Evolutionary conservation across 1,140 invertebrate genomes (phyloP), one percentile per base, ranked within the genome.

Genomic region (Oscheius sp.): DNA sequence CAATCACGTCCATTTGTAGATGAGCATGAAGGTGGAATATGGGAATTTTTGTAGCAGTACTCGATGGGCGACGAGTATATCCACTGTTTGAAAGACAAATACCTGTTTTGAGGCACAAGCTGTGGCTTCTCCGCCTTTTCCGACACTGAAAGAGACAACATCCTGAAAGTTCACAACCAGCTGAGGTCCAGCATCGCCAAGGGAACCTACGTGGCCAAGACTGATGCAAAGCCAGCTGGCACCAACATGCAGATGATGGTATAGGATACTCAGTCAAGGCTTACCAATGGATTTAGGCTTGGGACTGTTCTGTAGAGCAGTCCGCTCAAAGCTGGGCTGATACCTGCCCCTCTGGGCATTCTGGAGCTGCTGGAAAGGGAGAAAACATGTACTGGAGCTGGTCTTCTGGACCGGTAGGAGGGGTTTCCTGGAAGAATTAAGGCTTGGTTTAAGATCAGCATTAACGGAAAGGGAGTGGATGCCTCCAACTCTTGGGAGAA

Each of bases 351-450:
- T 13, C 23, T 15, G 32, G 32, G 10, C 68, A 71, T 36, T 71
- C 68, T 0, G 13, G n/a, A 7, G 36, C 20, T 15, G 7, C 2
- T n/a, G 10, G n/a, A 1, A 35, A 42, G 18, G 68, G 68, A 62
- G 68, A 71, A 29, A 71, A 71, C 45, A 32, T 69, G 13, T 69
- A 55, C 67, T 46, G 58, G 58, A 46, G n/a, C 10, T 63, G 38
- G 13, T 34, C 36, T 26, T 45, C 58, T 35, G 45, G 31, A 46
- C 18, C 26, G 68, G 31, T 38, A 62, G 15, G 58, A 36, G 1
- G 35, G 23, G 34, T 31, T 15, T 28, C 26, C 26, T 42, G n/a
- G 10, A 3, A 29, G 15, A 29, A 62, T 3, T 35, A 10, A 45
- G 36, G 29, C 0, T 18, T 3, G 13, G 2, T 20, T 35, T 7